Conservation (phyloP, 2,888 invertebrate genomes). For the Biston betularia region DNA sequence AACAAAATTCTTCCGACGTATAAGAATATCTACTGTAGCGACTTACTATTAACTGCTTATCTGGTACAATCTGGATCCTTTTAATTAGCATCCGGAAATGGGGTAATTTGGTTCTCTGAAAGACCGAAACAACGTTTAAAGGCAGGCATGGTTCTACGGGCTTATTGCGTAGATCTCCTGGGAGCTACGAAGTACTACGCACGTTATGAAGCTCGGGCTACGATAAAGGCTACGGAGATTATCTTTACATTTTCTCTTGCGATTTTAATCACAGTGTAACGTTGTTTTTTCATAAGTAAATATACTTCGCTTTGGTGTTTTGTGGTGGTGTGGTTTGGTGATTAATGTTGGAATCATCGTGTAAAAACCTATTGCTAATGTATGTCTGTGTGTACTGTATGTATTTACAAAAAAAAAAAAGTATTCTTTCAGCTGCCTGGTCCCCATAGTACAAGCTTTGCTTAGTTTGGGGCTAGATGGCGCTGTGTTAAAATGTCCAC, state of each 20-base stretch:
- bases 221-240: slow-evolving; percentile 9
- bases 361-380: slow-evolving; percentile 1
- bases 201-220: slow-evolving; percentile 19
- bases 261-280: neutral
- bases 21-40: neutral
- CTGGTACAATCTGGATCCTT: neutral
- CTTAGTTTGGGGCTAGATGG: too few relatives aligned
- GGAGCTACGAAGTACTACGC: slow-evolving; percentile 26
- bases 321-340: neutral
- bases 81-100: neutral
- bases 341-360: neutral
- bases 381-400: too few relatives aligned
- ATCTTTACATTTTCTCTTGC: slow-evolving; percentile 1
- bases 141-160: neutral
- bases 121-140: slow-evolving; percentile 4
- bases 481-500: too few relatives aligned
- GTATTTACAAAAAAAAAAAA: too few relatives aligned
- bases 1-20: neutral
- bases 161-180: slow-evolving; percentile 7
- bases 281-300: neutral
- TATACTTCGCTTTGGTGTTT: neutral
- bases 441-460: too few relatives aligned
- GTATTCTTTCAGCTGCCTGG: too few relatives aligned
- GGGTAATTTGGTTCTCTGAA: neutral
- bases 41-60: neutral